Conservation (phyloP, 23 tunicate genomes). For the Phallusia fumigata region DNA sequence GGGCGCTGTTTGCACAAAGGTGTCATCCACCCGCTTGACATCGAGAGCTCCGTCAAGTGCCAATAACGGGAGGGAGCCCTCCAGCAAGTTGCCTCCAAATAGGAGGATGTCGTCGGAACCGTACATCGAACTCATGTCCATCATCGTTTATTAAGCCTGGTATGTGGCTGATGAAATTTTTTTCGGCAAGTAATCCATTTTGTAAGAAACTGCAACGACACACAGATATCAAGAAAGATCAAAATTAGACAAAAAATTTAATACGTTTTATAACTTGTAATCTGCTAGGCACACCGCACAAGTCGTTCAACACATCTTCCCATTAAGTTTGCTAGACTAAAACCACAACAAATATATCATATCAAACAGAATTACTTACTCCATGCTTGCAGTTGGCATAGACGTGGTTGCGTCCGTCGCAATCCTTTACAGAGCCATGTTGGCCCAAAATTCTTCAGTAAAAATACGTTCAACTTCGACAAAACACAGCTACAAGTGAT, state of each 20-base stretch:
- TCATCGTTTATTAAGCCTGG: constrained; percentile 38
- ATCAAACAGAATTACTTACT: constrained; percentile 53
- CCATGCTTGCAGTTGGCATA: constrained; percentile 71
- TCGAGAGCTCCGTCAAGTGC: constrained; percentile 13
- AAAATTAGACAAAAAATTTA: neutral
- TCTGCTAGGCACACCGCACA: too few relatives aligned
- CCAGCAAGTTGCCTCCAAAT: constrained; percentile 50
- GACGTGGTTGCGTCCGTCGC: constrained; percentile 57
- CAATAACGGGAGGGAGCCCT: constrained; percentile 25
- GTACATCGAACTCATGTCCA: constrained; percentile 32
- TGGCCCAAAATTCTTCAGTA: constrained; percentile 46
- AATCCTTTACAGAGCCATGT: constrained; percentile 61
- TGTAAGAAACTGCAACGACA: constrained; percentile 43
- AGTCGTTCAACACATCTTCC: too few relatives aligned
- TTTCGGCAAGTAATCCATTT: constrained; percentile 38
- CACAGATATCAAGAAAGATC: neutral
- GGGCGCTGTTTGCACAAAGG: constrained; percentile 31
- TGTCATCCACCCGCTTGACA: constrained; percentile 23
- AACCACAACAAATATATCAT: neutral
- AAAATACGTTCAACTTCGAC: neutral
- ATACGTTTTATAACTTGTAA: too few relatives aligned
- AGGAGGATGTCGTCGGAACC: constrained; percentile 26
- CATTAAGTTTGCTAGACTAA: neutral
- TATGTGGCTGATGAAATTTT: constrained; percentile 31
- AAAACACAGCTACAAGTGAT: neutral